phyloP scores from a whole-genome alignment of 2,888 invertebrate species.

The Hesperia comma region DNA sequence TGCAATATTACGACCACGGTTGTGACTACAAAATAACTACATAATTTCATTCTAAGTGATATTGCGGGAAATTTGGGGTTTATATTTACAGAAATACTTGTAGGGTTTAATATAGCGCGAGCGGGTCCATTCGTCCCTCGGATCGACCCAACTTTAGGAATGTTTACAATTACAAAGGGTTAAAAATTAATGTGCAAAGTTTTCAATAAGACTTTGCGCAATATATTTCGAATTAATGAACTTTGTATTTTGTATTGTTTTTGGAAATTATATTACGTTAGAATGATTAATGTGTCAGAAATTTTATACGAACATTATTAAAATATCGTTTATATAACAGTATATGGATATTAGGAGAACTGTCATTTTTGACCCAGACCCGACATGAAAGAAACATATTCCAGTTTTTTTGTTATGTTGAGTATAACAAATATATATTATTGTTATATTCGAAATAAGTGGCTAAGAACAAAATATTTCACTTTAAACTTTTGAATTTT shows the following conservation, averaged over 20 bases:
- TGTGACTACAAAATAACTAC: not conserved
- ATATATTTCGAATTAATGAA: slow-evolving; percentile 45
- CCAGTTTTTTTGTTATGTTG: too few species aligned
- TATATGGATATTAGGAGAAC: too few species aligned
- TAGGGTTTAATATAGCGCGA: slow-evolving; percentile 63
- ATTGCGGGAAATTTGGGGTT: slow-evolving; percentile 35
- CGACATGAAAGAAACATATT: too few species aligned
- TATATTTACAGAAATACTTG: slow-evolving; percentile 44
- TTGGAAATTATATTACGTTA: not conserved
- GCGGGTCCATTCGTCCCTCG: slow-evolving; percentile 56
- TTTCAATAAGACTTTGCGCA: slow-evolving; percentile 47
- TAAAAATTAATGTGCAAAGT: slow-evolving; percentile 59
- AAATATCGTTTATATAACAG: too few species aligned
- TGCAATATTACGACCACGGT: not conserved
- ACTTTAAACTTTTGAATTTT: too few species aligned
- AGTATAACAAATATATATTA: too few species aligned
- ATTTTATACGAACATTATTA: not conserved
- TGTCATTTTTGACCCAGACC: too few species aligned
- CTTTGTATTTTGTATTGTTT: slow-evolving; percentile 39
- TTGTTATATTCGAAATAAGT: too few species aligned
- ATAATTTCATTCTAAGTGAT: slow-evolving; percentile 9
- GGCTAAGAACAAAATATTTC: too few species aligned
- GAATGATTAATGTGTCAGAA: not conserved
- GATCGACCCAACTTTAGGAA: slow-evolving; percentile 57
- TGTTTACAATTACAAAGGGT: slow-evolving; percentile 62